phyloP scores from a whole-genome alignment of 1,140 invertebrate species.

The Meloidogyne hapla region DNA sequence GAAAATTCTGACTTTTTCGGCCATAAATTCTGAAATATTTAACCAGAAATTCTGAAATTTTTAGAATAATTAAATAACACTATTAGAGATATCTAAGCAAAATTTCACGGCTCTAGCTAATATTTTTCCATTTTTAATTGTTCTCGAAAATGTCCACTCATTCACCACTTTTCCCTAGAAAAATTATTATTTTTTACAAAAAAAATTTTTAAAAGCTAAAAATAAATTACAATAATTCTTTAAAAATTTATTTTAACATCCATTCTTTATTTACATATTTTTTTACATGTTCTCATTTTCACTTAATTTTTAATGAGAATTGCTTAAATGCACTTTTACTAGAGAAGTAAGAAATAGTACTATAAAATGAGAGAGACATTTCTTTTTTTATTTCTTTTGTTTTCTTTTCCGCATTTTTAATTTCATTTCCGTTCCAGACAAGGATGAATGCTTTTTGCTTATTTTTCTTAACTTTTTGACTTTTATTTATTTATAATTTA shows the following conservation, averaged over 20 bases:
- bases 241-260: neutral
- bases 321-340: neutral
- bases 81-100: no score
- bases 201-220: neutral
- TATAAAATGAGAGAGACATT: neutral
- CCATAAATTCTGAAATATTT: no score
- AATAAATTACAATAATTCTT: neutral
- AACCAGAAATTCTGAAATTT: no score
- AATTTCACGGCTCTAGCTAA: no score
- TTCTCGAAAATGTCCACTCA: no score
- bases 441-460: neutral
- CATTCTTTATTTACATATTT: neutral
- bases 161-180: neutral
- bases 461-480: neutral
- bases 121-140: no score
- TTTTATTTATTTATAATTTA: neutral
- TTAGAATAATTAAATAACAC: no score
- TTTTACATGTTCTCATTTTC: neutral
- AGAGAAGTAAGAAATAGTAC: neutral
- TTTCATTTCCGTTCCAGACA: neutral
- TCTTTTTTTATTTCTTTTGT: neutral
- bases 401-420: slow-evolving; percentile 1
- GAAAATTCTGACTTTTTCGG: no score
- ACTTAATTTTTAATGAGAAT: slow-evolving; percentile 4
- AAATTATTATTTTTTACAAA: neutral